These are phyloP conservation scores for Planococcus citri DNA, from an alignment of 1,140 invertebrate genomes.

Conservation along the genomic window DNA sequence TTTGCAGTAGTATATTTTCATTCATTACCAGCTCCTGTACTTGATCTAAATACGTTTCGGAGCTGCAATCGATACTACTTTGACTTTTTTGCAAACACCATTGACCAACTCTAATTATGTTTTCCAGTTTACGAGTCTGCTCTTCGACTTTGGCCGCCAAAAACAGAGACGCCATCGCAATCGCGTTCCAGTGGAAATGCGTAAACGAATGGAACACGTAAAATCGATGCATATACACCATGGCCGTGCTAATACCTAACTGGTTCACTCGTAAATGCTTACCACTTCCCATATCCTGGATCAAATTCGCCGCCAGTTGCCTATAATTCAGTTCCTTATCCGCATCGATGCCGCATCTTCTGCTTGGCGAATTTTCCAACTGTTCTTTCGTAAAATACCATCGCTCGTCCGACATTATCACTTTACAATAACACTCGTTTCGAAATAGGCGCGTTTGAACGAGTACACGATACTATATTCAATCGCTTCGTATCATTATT, in stretches of 20 bases:
- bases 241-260: constrained; percentile 85
- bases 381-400: constrained; percentile 93
- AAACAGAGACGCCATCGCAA: constrained; percentile 77
- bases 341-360: constrained; percentile 72
- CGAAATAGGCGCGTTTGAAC: too few species aligned
- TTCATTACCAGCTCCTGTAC: constrained; percentile 86
- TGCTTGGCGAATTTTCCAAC: constrained; percentile 73
- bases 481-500: too few species aligned
- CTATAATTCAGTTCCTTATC: constrained; percentile 87
- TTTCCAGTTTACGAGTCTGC: constrained; percentile 88
- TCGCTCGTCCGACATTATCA: constrained; percentile 27
- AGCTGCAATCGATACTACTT: constrained; percentile 53
- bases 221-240: constrained; percentile 97
- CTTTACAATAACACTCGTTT: neutral
- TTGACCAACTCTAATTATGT: constrained; percentile 84
- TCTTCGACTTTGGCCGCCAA: constrained; percentile 95
- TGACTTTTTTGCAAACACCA: constrained; percentile 55
- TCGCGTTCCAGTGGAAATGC: constrained; percentile 68
- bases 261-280: constrained; percentile 85
- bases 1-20: constrained; percentile 91
- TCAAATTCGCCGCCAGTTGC: constrained; percentile 92
- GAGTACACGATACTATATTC: too few species aligned
- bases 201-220: constrained; percentile 88
- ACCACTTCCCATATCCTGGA: constrained; percentile 97
- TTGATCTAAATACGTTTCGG: constrained; percentile 61